Evolutionary conservation across 1,140 invertebrate genomes (phyloP), one percentile per base, ranked within the genome.

Genomic region (Proctacanthus coquilletti): DNA sequence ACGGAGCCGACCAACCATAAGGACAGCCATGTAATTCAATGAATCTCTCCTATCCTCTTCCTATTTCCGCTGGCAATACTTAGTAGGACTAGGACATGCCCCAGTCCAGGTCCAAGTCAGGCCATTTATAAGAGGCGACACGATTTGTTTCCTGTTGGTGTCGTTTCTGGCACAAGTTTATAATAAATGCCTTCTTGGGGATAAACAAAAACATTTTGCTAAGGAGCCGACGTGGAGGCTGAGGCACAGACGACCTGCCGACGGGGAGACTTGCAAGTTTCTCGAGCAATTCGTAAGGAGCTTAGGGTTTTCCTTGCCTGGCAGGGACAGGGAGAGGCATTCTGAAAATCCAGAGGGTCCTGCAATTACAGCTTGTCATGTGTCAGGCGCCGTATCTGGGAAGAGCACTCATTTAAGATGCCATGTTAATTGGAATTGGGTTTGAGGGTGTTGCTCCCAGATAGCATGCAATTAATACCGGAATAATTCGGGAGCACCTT

Each of bases 1-100:
- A 14, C 15, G 27, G 11, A 29, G 15, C 27, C 27, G 27, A 29
- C 27, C 27, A 29, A 29, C 11, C 27, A 14, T 29, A 13, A 29
- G 15, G 27, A 29, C 27, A 29, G 15, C 27, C 27, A 14, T 29
- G 27, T 29, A 29, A 29, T 29, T 29, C 27, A 14, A 29, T 29
- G 27, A 29, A 29, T 29, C 15, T 29, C 9, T 13, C 27, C n/a
- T n/a, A n/a, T n/a, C n/a, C n/a, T n/a, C n/a, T n/a, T n/a, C n/a
- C n/a, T n/a, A n/a, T n/a, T n/a, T n/a, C n/a, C n/a, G n/a, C n/a
- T n/a, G n/a, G n/a, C n/a, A n/a, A n/a, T n/a, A n/a, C n/a, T n/a
- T n/a, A n/a, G n/a, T n/a, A n/a, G n/a, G n/a, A n/a, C n/a, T n/a
- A n/a, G n/a, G n/a, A n/a, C n/a, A n/a, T n/a, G n/a, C n/a, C n/a